Percentiles rank a stretch among this genome's conserved stretches.
Conservation (phyloP, 2,888 invertebrate genomes). For the Bombylius major region DNA sequence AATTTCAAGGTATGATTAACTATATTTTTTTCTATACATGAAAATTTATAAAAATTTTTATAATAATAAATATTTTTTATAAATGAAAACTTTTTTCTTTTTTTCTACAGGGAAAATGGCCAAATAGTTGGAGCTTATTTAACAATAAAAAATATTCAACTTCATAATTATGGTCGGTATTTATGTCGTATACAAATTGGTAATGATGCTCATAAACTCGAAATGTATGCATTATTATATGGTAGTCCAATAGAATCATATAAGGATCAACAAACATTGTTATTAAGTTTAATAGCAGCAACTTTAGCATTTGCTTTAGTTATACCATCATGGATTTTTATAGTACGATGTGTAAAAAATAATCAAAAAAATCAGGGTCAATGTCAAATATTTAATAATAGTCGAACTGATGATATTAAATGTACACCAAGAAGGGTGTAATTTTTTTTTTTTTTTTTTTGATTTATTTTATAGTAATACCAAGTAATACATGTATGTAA, state of each 20-base stretch:
- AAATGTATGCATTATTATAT: slow-evolving; percentile 24
- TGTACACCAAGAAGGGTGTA: slow-evolving; percentile 1
- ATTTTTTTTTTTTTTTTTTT: neutral
- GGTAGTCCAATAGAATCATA: slow-evolving; percentile 12
- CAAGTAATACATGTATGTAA: too few species aligned
- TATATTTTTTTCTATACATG: neutral
- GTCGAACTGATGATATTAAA: neutral
- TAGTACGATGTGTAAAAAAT: neutral
- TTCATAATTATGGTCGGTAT: slow-evolving; percentile 58
- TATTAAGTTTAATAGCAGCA: slow-evolving; percentile 4
- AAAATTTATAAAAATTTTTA: neutral
- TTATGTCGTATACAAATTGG: slow-evolving; percentile 54
- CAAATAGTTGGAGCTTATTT: slow-evolving; percentile 62
- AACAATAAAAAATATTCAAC: slow-evolving; percentile 44
- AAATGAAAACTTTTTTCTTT: slow-evolving; percentile 1
- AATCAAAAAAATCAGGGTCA: slow-evolving; percentile 4
- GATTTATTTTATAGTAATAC: too few species aligned
- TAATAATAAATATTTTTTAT: neutral
- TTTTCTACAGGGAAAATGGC: slow-evolving; percentile 46
- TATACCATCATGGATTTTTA: slow-evolving; percentile 5
- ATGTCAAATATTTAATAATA: slow-evolving; percentile 4
- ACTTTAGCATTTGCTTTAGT: slow-evolving; percentile 4
- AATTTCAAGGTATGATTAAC: slow-evolving; percentile 30
- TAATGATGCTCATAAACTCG: slow-evolving; percentile 33
- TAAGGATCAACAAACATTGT: slow-evolving; percentile 3